Conservation (phyloP, 2,797 vertebrate species). For the Oreortyx pictus region DNA sequence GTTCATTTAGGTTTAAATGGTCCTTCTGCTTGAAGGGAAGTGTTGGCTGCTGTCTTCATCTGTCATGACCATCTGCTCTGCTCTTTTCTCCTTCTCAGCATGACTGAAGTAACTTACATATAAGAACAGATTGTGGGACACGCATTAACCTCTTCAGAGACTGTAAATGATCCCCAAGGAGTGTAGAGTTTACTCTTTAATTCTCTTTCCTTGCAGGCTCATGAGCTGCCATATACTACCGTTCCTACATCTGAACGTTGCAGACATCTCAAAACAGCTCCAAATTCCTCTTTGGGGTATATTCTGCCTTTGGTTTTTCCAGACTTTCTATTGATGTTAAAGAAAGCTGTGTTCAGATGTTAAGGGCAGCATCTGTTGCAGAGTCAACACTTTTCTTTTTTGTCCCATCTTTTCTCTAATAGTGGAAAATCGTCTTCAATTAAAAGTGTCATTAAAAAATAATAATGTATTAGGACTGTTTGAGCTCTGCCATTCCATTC, state of each 20-base stretch:
- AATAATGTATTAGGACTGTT: background rate
- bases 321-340: background rate
- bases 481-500: background rate
- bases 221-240: background rate
- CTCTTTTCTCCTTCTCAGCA: constrained; percentile 54
- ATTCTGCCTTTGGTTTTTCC: background rate
- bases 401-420: background rate
- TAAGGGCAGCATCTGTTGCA: background rate
- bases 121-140: constrained; percentile 54
- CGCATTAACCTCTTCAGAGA: constrained; percentile 64
- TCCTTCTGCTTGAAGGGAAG: constrained; percentile 55
- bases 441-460: background rate
- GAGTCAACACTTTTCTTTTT: constrained; percentile 9
- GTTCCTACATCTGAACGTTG: background rate
- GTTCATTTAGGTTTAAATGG: constrained; percentile 64
- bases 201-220: constrained; percentile 4
- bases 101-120: constrained; percentile 56
- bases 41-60: constrained; percentile 64
- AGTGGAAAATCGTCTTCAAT: background rate
- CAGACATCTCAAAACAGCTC: background rate
- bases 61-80: constrained; percentile 71
- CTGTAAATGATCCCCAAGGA: constrained; percentile 55
- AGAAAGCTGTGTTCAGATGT: background rate
- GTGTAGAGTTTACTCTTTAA: background rate
- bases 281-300: background rate